Base-by-base conservation (phyloP, 2,888 invertebrate species). In the Epiblema foenella region DNA sequence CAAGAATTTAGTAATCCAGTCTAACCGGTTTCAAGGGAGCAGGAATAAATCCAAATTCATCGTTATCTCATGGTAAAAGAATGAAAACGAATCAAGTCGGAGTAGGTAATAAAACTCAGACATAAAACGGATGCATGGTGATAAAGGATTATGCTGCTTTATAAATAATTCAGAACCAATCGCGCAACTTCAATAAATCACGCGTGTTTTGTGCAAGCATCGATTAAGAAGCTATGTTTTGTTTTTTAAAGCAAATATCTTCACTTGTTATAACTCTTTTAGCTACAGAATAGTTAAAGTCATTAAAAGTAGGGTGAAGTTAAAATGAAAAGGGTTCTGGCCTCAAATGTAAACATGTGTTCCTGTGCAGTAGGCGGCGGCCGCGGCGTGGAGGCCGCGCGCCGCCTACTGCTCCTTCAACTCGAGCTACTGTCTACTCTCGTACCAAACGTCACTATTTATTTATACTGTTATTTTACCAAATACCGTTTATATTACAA, bases 271-370 rank as follows among this genome's bases (percentile, higher is more conserved):
- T 42, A 37, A 58, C 18, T 65, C 51, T 59, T 69, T 37, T 52
- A 56, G 17, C 33, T 60, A 49, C 37, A 17, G 46, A 60, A 60
- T 24, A 11, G 49, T 65, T 52, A 15, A 66, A 46, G 54, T 52
- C 33, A 65, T 33, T 24, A 65, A 29, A 73, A 74, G 73, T 73
- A 60, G 69, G 49, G 68, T 77, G 69, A 74, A 75, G 76, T 78
- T 80, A 78, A 83, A 81, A 81, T 83, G 81, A 81, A 74, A 77
- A 79, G 82, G 82, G 78, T 82, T 85, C 82, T 81, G 81, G 79
- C 84, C 77, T 81, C 79, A 82, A 79, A 86, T 80, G 82, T 87
- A 88, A 90, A 89, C 91, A 92, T 89, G 83, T 91, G 90, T 89
- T 88, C 85, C 85, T 83, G 83, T 78, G 76, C 68, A 76, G 88